phyloP scores from a whole-genome alignment of 2,888 invertebrate species.

The Hetaerina titia region DNA sequence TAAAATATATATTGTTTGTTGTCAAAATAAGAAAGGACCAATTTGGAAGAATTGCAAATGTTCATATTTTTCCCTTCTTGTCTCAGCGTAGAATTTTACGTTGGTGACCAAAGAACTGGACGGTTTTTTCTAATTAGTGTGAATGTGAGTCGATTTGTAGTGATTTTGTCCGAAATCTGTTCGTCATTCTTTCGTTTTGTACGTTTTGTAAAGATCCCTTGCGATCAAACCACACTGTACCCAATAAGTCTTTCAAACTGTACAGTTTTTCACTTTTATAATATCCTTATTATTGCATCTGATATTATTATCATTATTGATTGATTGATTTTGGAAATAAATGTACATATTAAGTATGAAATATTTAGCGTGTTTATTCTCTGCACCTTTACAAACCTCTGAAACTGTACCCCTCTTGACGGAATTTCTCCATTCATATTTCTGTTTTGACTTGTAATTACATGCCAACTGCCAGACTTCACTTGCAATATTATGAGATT shows the following conservation, averaged over 20 bases:
- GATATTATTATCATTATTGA: constrained; percentile 54
- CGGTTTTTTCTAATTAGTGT: constrained; percentile 45
- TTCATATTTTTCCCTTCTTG: constrained; percentile 50
- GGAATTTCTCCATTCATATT: too few relatives aligned
- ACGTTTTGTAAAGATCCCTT: constrained; percentile 65
- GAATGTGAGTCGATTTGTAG: constrained; percentile 36
- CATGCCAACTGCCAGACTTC: too few relatives aligned
- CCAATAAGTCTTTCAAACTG: constrained; percentile 65
- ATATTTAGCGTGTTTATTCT: constrained; percentile 6
- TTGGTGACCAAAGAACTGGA: constrained; percentile 32
- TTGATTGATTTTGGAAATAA: constrained; percentile 63
- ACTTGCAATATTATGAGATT: too few relatives aligned
- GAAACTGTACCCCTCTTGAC: background rate
- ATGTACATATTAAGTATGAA: constrained; percentile 55
- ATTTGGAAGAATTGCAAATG: constrained; percentile 44
- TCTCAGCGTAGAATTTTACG: constrained; percentile 10
- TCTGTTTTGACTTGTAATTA: too few relatives aligned
- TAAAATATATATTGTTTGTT: constrained; percentile 56
- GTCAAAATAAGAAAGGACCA: constrained; percentile 62
- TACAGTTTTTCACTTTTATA: constrained; percentile 67
- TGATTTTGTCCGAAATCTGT: constrained; percentile 56
- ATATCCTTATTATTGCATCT: constrained; percentile 57
- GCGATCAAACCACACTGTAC: constrained; percentile 64
- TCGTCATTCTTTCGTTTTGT: constrained; percentile 60
- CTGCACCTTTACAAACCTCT: background rate